phyloP scores from a whole-genome alignment of 2,113 vertebrate species.

The Tachuris rubrigastra region DNA sequence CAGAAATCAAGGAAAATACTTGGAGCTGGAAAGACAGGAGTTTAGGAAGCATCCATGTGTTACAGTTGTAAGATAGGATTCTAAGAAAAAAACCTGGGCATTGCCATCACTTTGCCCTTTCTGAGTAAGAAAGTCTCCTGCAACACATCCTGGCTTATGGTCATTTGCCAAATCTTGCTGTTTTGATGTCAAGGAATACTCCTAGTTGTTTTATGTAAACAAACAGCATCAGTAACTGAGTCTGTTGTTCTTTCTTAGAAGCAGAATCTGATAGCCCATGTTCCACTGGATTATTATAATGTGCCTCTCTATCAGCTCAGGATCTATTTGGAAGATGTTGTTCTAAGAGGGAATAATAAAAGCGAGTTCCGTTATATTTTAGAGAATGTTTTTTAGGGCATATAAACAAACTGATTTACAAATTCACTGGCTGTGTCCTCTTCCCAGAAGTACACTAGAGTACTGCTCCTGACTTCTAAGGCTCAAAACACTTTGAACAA shows the following conservation, averaged over 20 bases:
- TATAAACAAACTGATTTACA: background rate
- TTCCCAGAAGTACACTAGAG: background rate
- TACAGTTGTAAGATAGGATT: background rate
- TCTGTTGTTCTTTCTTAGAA: background rate
- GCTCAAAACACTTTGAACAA: background rate
- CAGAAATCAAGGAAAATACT: background rate
- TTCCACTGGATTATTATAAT: background rate
- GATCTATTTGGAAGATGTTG: background rate
- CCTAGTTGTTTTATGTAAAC: background rate
- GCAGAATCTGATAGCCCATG: background rate
- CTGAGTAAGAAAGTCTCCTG: background rate
- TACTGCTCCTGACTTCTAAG: background rate
- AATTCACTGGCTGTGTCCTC: background rate
- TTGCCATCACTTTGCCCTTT: background rate
- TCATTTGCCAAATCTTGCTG: background rate
- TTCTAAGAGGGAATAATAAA: accelerated
- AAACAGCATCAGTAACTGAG: background rate
- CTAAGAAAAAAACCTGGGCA: background rate
- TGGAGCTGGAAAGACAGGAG: background rate
- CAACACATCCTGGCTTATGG: background rate
- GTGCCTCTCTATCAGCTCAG: background rate
- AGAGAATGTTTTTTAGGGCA: background rate
- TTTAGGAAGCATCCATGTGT: background rate
- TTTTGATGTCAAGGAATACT: background rate
- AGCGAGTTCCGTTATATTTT: background rate